A percentile compares a stretch with the other conserved stretches of the same genome.
phyloP scores from a whole-genome alignment of 2,888 invertebrate species.

The Rhorus exstirpatorius region DNA sequence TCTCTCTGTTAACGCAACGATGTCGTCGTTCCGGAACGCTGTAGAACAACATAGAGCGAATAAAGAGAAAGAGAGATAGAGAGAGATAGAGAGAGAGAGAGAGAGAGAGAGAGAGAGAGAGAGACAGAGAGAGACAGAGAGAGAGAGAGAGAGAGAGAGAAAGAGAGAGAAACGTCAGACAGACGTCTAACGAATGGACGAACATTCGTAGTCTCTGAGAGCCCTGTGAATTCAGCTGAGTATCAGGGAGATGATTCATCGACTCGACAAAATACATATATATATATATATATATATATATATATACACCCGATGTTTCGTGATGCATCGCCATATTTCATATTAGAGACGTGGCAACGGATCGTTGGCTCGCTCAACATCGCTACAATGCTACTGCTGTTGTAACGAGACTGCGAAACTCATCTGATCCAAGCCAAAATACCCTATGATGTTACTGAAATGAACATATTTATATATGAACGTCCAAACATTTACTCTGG shows the following conservation, averaged over 20 bases:
- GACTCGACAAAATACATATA: conserved; percentile 67
- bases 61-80: too few species aligned
- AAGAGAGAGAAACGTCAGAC: conserved; percentile 63
- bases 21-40: conserved; percentile 44
- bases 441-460: conserved; percentile 17
- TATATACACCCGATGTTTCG: conserved; percentile 73
- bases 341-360: conserved; percentile 71
- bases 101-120: too few species aligned
- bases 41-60: conserved; percentile 31
- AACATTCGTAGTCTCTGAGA: conserved; percentile 69
- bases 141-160: conserved; percentile 28
- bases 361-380: conserved; percentile 73
- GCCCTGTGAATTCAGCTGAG: conserved; percentile 67
- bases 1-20: conserved; percentile 59
- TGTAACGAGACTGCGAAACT: conserved; percentile 55
- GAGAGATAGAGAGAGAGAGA: conserved; percentile 38
- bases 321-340: conserved; percentile 76
- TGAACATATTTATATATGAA: not conserved
- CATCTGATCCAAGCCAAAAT: conserved; percentile 53
- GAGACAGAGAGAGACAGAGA: not conserved
- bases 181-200: conserved; percentile 72
- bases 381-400: conserved; percentile 56
- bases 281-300: too few species aligned
- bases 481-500: conserved; percentile 1
- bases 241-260: conserved; percentile 71